phyloP scores from a whole-genome alignment of 2,888 invertebrate species.

The Toxonevra muliebris region DNA sequence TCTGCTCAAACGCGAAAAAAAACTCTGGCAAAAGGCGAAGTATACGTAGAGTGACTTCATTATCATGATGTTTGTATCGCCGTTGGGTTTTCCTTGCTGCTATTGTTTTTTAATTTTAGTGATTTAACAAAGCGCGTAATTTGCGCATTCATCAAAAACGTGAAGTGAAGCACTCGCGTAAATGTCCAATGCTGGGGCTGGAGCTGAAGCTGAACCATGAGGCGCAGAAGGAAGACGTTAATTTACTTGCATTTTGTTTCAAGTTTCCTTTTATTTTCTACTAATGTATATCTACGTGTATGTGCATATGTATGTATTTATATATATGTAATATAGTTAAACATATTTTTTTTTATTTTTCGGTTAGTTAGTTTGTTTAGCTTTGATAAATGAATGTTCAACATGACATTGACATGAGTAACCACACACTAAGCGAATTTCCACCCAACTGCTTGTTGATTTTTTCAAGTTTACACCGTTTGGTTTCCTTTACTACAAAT shows the following conservation, averaged over 20 bases:
- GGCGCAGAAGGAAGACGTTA: not conserved
- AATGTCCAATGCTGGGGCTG: too few species aligned
- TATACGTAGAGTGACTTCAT: slow-evolving; percentile 32
- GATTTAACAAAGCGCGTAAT: slow-evolving; percentile 53
- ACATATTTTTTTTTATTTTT: not conserved
- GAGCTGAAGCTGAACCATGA: too few species aligned
- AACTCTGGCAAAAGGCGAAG: too few species aligned
- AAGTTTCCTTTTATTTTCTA: too few species aligned
- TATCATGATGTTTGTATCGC: slow-evolving; percentile 5
- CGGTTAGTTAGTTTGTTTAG: not conserved
- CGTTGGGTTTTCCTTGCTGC: too few species aligned
- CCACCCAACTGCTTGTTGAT: not conserved
- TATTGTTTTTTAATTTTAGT: slow-evolving; percentile 44
- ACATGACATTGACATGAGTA: slow-evolving; percentile 38
- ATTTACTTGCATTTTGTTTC: not conserved
- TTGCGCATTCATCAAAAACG: slow-evolving; percentile 34
- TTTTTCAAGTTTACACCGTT: not conserved
- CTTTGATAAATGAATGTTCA: slow-evolving; percentile 51
- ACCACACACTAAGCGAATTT: not conserved
- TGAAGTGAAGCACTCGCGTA: not conserved
- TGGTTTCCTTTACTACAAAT: not conserved
- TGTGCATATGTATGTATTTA: not conserved
- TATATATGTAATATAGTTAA: too few species aligned
- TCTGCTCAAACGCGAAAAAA: too few species aligned
- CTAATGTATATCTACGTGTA: too few species aligned